Conservation (phyloP, 2,797 vertebrate species). For the Anguilla pacifica region DNA sequence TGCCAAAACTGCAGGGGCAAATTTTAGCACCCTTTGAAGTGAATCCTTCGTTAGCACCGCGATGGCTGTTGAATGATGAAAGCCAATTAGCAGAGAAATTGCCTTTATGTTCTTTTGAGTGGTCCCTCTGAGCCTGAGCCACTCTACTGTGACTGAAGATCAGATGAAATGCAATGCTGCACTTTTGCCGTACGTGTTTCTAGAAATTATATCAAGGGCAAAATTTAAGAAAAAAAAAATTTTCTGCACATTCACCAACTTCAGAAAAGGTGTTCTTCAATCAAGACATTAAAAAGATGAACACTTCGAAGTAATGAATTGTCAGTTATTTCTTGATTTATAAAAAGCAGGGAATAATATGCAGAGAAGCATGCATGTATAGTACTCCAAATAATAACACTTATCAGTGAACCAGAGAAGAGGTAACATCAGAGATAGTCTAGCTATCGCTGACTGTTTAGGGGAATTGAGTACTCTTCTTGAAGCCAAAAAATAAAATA, state of each 20-base stretch:
- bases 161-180: slow-evolving; percentile 39
- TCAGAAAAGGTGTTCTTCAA: background rate
- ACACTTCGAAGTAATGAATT: background rate
- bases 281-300: background rate
- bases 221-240: slow-evolving; percentile 41
- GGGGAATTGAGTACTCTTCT: no score
- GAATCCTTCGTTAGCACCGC: slow-evolving; percentile 40
- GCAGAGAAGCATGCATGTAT: background rate
- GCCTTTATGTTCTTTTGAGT: slow-evolving; percentile 46
- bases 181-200: slow-evolving; percentile 42
- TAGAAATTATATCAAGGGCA: slow-evolving; percentile 35
- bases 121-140: slow-evolving; percentile 25
- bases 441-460: no score
- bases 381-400: background rate
- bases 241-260: background rate
- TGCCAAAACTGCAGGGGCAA: slow-evolving; percentile 35
- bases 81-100: slow-evolving; percentile 50
- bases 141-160: slow-evolving; percentile 25
- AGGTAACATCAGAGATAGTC: background rate
- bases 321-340: background rate
- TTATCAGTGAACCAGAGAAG: background rate
- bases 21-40: slow-evolving; percentile 33
- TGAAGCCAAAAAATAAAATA: no score
- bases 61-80: slow-evolving; percentile 44
- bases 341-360: background rate